phyloP scores from a whole-genome alignment of 2,113 vertebrate species.

The Myotis brandtii region DNA sequence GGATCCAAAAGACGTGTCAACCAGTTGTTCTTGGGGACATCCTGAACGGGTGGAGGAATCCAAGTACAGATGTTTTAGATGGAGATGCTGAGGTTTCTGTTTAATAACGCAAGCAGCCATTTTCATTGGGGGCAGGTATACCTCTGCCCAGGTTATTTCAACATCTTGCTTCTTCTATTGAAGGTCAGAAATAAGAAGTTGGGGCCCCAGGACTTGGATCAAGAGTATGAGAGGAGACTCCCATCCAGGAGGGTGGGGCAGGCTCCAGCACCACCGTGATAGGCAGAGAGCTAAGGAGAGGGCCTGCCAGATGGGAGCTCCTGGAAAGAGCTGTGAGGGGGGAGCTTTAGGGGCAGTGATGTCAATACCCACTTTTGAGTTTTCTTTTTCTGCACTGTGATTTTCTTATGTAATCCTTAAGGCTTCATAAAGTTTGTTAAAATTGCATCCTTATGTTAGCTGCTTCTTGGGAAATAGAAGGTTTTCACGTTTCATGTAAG shows the following conservation, averaged over 20 bases:
- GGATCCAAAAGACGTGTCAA: not conserved
- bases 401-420: conserved; percentile 19
- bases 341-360: not conserved
- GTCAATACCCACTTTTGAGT: not conserved
- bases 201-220: not conserved
- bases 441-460: conserved; percentile 5
- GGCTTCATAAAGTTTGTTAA: conserved; percentile 19
- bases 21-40: not conserved
- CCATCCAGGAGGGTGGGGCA: not conserved
- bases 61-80: not conserved
- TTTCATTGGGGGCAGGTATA: not conserved
- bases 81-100: not conserved
- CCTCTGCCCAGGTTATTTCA: not conserved
- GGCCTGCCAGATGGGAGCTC: not conserved
- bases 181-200: conserved; percentile 6
- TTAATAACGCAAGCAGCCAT: not conserved
- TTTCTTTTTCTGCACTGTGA: conserved; percentile 24
- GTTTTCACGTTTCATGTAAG: conserved; percentile 5
- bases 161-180: not conserved
- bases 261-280: not conserved
- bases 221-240: not conserved
- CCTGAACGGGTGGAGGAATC: not conserved
- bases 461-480: conserved; percentile 39
- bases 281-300: not conserved
- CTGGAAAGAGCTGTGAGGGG: not conserved